phyloP scores from a whole-genome alignment of 2,888 invertebrate genomes.

The Metacarcinus magister region DNA sequence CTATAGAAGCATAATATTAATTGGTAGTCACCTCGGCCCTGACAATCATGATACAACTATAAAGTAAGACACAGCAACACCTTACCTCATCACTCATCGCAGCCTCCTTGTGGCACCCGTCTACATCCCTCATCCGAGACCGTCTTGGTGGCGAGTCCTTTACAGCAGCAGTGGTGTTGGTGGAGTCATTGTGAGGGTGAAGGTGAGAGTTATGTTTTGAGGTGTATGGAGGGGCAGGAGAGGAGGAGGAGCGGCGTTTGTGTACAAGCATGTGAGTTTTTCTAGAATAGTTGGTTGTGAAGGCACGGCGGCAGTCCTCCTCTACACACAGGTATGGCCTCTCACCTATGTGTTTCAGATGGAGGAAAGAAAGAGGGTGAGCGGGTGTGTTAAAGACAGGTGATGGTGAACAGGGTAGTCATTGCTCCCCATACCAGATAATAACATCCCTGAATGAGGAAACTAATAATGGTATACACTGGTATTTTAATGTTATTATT shows the following conservation, averaged over 20 bases:
- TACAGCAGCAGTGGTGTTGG: not conserved
- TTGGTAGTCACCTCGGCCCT: too few species aligned
- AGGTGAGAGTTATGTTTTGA: not conserved
- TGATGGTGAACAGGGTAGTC: too few species aligned
- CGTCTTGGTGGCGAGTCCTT: not conserved
- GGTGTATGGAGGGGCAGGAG: not conserved
- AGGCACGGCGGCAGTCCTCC: slow-evolving; percentile 72
- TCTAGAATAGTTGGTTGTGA: slow-evolving; percentile 75
- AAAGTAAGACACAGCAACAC: not conserved
- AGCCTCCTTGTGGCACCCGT: not conserved
- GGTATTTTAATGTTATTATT: too few species aligned
- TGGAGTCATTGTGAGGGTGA: not conserved
- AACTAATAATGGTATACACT: too few species aligned
- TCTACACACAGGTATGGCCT: slow-evolving; percentile 73
- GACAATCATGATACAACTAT: not conserved
- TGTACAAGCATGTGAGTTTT: slow-evolving; percentile 76
- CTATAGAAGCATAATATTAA: too few species aligned
- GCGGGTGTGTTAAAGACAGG: too few species aligned
- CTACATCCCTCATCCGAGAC: not conserved
- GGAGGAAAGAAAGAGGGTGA: too few species aligned
- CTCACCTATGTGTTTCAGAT: slow-evolving; percentile 54
- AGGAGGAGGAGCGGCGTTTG: slow-evolving; percentile 46
- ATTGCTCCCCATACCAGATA: too few species aligned
- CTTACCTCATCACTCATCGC: not conserved
- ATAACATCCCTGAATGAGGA: too few species aligned